These are phyloP conservation scores for Zootermopsis nevadensis DNA, from an alignment of 2,888 invertebrate genomes.

Conservation along the genomic window DNA sequence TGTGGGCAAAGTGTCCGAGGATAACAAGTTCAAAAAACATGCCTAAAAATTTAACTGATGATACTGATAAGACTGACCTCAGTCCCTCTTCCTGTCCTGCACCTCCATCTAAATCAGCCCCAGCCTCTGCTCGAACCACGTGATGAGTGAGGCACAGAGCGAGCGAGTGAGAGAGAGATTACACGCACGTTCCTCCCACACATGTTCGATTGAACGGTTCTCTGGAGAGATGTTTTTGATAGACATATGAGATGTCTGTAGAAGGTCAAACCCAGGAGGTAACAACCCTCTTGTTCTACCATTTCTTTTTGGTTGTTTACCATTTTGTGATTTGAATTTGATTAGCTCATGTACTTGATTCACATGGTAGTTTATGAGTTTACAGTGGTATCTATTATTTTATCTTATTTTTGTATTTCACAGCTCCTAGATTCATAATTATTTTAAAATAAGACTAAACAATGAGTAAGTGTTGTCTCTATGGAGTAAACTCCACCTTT, in stretches of 20 bases:
- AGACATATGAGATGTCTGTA: conserved; percentile 50
- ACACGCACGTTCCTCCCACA: conserved; percentile 45
- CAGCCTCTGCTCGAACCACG: conserved; percentile 44
- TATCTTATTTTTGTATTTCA: conserved; percentile 50
- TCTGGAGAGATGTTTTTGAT: conserved; percentile 46
- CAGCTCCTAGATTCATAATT: conserved; percentile 48
- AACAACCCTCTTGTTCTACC: conserved; percentile 37
- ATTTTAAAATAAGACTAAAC: conserved; percentile 33
- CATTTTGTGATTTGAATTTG: conserved; percentile 47
- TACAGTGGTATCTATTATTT: conserved; percentile 43
- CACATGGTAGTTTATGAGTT: conserved; percentile 44
- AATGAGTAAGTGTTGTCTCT: conserved; percentile 56
- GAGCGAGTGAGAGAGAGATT: conserved; percentile 39
- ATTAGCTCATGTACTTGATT: conserved; percentile 43
- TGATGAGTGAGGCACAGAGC: conserved; percentile 45
- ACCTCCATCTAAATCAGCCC: conserved; percentile 34
- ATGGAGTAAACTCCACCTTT: conserved; percentile 67
- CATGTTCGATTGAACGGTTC: conserved; percentile 22
- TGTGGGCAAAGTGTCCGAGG: conserved; percentile 72
- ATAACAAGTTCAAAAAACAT: conserved; percentile 70
- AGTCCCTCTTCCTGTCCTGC: conserved; percentile 5
- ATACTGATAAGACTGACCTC: conserved; percentile 30
- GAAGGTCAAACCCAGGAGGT: conserved; percentile 47
- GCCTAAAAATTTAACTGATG: conserved; percentile 33
- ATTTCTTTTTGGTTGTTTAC: conserved; percentile 26